Base-by-base conservation (phyloP, 2,113 vertebrate species). In the Mirza zaza region DNA sequence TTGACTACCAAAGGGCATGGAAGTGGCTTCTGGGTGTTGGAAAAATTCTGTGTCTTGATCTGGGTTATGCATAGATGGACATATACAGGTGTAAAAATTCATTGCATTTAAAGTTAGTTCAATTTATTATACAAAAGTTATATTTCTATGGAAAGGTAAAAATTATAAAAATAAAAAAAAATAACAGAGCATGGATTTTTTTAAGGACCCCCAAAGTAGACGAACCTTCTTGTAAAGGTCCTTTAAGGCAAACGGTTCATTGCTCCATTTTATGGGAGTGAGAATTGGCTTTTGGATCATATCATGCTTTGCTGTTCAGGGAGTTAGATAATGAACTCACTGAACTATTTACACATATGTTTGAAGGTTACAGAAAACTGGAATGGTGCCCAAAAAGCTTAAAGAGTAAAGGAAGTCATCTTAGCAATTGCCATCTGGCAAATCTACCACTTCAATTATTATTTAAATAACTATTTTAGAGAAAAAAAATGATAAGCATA, bases 321-420 rank as follows among this genome's bases (percentile, higher is more conserved):
- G 97, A 98, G 75, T 96, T 97, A 50, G 89, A 91, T 97, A 98
- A 98, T 93, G 91, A 97, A 94, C 87, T 89, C 95, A 73, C 84
- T 93, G 59, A 97, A 94, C 96, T 97, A 97, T 97, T 97, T 97
- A 97, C 96, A 97, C 94, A 96, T 97, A 97, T 87, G 96, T 90
- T 93, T 97, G 96, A 98, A 97, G 96, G 96, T 97, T 97, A 97
- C 23, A 90, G 97, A 95, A 97, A 91, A 77, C 91, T 92, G 94
- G 79, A 94, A 95, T 81, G 48, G 76, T 92, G 93, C 96, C 97
- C 96, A 59, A 95, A 97, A 97, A 95, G 97, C 87, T 96, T 94
- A 90, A 91, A 95, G 82, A 96, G 82, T 96, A 92, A 93, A 95
- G 95, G 57, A 97, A 97, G 91, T 95, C 95, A 82, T 97, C 87